Evolutionary conservation across 1,140 invertebrate genomes (phyloP), one percentile per base, ranked within the genome.

Genomic region (Potamilus streckersoni): DNA sequence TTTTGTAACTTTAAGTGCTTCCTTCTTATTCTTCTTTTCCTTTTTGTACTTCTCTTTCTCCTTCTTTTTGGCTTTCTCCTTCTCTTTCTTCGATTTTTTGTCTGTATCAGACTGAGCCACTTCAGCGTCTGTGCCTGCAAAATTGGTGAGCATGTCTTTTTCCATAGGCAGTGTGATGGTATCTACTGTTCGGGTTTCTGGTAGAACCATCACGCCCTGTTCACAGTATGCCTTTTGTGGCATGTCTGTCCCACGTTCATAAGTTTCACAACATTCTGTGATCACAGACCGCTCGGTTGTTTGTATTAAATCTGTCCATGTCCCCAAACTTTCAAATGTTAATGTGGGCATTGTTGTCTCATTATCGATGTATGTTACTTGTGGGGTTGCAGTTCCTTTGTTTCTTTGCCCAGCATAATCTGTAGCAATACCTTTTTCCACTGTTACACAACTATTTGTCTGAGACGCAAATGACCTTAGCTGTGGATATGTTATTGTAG

Each of bases 281-380:
- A 78, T 75, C n/a, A 82, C 80, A 67, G 84, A 83, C 56, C 85
- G 73, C 27, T 87, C 85, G 23, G 82, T 80, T 3, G 85, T 87
- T 57, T 82, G 65, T 23, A 81, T 55, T 38, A 58, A 27, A 13
- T 87, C 85, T 1, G 84, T 85, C 83, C 80, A 85, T 23, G 84
- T 86, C 2, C 68, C 73, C 68, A 77, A 79, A 58, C 17, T 81
- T 66, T 81, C 82, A 16, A 69, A 72, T 27, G 68, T 70, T 20
- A 85, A 67, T 1, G 77, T 65, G 1, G 80, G 78, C 80, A 84
- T 85, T 55, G 59, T 64, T 5, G 85, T 85, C 17, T 80, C 78
- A 49, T 71, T 80, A 65, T 87, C 82, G 19, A 80, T 74, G 15
- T 74, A 62, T 8, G 72, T 79, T 8, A 84, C 60, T 60, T 71